Conservation (phyloP, 2,888 invertebrate species). For the Rhogogaster chlorosoma region DNA sequence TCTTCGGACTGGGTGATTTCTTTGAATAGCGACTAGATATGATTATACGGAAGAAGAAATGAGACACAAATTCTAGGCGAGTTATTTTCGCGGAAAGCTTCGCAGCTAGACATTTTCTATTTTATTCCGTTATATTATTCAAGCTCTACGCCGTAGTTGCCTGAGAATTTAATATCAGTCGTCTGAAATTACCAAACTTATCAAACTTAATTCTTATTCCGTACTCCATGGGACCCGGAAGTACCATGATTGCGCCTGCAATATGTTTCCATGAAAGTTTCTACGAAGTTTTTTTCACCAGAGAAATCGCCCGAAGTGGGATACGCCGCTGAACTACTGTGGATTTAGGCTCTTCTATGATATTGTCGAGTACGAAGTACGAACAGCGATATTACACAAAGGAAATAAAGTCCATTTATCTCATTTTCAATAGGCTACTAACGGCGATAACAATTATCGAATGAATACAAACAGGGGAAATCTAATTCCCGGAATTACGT, state of each 20-base stretch:
- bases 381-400: not conserved
- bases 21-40: not conserved
- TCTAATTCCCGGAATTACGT: not conserved
- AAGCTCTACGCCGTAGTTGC: not conserved
- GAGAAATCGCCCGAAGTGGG: not conserved
- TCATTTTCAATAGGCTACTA: not conserved
- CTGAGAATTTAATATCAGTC: not conserved
- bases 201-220: not conserved
- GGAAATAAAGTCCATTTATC: not conserved
- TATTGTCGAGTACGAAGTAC: not conserved
- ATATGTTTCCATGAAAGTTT: conserved; percentile 23
- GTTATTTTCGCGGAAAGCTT: not conserved
- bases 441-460: not conserved
- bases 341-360: not conserved
- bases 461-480: not conserved
- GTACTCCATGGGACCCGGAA: not conserved
- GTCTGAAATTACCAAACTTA: not conserved
- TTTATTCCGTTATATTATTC: not conserved
- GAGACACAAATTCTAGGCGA: not conserved
- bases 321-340: not conserved
- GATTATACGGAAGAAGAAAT: not conserved
- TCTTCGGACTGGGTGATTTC: not conserved
- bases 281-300: not conserved
- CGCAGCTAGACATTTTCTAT: not conserved
- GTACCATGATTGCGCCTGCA: not conserved